Evolutionary conservation across 1,140 invertebrate genomes (phyloP), one percentile per base, ranked within the genome.

Genomic region (Pollicipes pollicipes): DNA sequence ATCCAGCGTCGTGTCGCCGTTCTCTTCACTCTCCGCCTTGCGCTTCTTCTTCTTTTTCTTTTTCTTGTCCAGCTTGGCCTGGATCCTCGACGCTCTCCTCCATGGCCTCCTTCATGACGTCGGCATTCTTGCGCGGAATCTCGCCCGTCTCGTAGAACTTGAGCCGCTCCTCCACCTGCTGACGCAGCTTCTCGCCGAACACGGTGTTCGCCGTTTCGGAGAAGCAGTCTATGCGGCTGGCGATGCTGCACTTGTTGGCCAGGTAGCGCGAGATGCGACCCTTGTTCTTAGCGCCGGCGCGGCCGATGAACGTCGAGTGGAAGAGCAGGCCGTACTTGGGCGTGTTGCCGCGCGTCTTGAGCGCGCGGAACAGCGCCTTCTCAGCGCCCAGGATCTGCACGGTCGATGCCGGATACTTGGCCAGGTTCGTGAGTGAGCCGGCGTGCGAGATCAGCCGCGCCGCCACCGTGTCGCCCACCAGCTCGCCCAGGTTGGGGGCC

Each of bases 321-420:
- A 94, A 99, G 10, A 99, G 85, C 0, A 99, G 82, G 68, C 97
- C 97, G 81, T 99, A 99, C 80, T 99, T 99, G 0, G 97, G 97
- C 3, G 97, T 99, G 78, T 98, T 98, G 28, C 93, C 91, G 74
- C 85, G 83, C 0, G 91, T 97, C 80, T 98, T 98, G 0, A 98
- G 78, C 0, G 95, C 95, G 77, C 95, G 85, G 82, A 99, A 99
- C 0, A 99, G 83, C 0, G 97, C 96, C 78, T 99, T 99, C 79
- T 99, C 97, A 27, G 97, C 97, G 67, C 97, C 97, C 30, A 99
- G 83, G 77, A 99, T 98, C 82, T 99, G 97, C 70, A 99, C 88
- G 32, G 97, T 99, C 0, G 96, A 99, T 0, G 97, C 95, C 2
- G 97, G 97, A 81, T 93, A 97, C 79, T 99, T 99, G 10, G 97